Evolutionary conservation across 1,140 invertebrate species (phyloP).

Genomic region (Camponotus pennsylvanicus): DNA sequence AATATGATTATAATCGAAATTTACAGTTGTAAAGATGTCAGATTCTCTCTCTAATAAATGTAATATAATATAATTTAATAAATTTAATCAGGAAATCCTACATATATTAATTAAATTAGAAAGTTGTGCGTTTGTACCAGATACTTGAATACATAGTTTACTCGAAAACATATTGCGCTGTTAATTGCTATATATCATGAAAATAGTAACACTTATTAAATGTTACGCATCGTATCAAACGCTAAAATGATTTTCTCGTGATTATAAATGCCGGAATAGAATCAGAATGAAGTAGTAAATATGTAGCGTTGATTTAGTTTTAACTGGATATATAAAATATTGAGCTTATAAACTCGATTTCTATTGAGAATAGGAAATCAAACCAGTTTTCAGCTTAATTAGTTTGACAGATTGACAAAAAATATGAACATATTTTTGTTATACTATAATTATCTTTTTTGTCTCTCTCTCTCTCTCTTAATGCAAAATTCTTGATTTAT

Average conservation of each 20-base stretch:
- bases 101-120: constrained; percentile 49
- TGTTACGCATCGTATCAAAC: constrained; percentile 42
- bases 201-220: constrained; percentile 55
- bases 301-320: neutral
- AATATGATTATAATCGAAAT: constrained; percentile 14
- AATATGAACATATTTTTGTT: constrained; percentile 26
- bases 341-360: neutral
- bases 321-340: neutral
- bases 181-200: constrained; percentile 35
- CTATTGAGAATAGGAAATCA: constrained; percentile 3
- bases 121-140: constrained; percentile 5
- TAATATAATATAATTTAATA: constrained; percentile 14
- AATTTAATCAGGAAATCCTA: too few relatives aligned
- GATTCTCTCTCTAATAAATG: neutral
- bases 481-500: constrained; percentile 25
- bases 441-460: neutral
- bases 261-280: neutral
- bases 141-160: constrained; percentile 18
- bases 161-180: neutral
- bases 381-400: constrained; percentile 23
- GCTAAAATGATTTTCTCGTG: constrained; percentile 6
- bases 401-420: neutral
- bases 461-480: neutral
- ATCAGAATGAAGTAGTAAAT: neutral
- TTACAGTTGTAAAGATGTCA: constrained; percentile 11